Evolutionary conservation across 2,888 invertebrate species (phyloP), one percentile per base, ranked within the genome.

Genomic region (Ametastegia equiseti): DNA sequence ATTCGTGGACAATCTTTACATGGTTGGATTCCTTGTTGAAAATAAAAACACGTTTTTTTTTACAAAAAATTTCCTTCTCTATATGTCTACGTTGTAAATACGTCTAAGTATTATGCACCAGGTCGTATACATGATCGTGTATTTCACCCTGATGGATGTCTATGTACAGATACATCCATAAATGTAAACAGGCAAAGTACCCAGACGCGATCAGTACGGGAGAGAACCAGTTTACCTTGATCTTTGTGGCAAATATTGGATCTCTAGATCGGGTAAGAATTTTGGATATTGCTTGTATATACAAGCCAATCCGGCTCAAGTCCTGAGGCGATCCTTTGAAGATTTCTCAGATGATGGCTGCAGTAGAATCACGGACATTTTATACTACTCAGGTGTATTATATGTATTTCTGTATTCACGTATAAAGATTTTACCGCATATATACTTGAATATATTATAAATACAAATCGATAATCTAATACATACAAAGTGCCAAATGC

Each of bases 211-310:
- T 71, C 71, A 47, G 71, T 47, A n/a, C n/a, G n/a, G n/a, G 71
- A n/a, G 47, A 27, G 63, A 82, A 83, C 83, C 84, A 85, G 84
- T 82, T 85, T 84, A 84, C 85, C 85, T 89, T 89, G 88, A 89
- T 90, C 88, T 88, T 86, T 84, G 85, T 85, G 81, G 88, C 88
- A 90, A 90, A 89, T 90, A 90, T 90, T 90, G 88, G 87, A 87
- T 89, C 88, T 86, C 84, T 86, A 85, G 87, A 89, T 88, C 85
- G 86, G 83, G 84, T 83, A 85, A 88, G 87, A 87, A 88, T 89
- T 88, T 87, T 87, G 85, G 88, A 89, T 89, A 88, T 88, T 88
- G 88, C 89, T 87, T 83, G 86, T 86, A 87, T 86, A 87, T 78
- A 78, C 57, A 78, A 78, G 78, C 78, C 78, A 78, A 78, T 78